Conservation (phyloP, 37 sponge, comb jelly and placozoan genomes). For the Cladorhizidae sp. region DNA sequence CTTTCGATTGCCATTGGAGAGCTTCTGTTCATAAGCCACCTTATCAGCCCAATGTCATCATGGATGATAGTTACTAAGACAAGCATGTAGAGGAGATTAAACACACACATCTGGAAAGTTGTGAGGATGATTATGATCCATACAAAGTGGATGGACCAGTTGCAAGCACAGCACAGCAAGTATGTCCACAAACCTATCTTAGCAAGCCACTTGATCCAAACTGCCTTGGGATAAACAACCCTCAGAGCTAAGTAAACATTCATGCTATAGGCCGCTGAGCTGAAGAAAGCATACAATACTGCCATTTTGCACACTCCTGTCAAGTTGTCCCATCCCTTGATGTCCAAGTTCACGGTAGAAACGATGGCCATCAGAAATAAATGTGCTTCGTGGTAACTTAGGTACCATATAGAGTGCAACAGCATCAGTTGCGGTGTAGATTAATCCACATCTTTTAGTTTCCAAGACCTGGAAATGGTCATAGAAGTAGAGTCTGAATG, state of each 20-base stretch:
- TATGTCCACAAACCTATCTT: conserved; percentile 59
- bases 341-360: conserved; percentile 26
- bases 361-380: conserved; percentile 25
- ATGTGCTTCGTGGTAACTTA: conserved; percentile 73
- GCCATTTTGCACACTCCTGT: conserved; percentile 77
- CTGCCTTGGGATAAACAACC: conserved; percentile 73
- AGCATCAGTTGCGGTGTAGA: conserved; percentile 76
- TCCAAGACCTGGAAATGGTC: conserved; percentile 52
- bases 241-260: conserved; percentile 84
- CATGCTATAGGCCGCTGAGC: conserved; percentile 60
- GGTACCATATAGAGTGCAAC: conserved; percentile 83
- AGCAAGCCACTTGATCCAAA: conserved; percentile 31
- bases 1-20: too few relatives aligned
- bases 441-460: conserved; percentile 48
- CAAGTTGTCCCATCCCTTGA: conserved; percentile 51
- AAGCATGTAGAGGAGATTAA: conserved; percentile 33
- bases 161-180: conserved; percentile 54
- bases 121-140: conserved; percentile 47
- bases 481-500: background rate
- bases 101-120: conserved; percentile 25
- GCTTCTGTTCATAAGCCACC: too few relatives aligned
- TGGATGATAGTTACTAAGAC: conserved; percentile 21
- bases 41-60: conserved; percentile 65
- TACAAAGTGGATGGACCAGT: conserved; percentile 70
- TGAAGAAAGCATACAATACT: conserved; percentile 67